These are phyloP conservation scores for Xerus rutilus DNA, from an alignment of 2,797 vertebrate genomes.

Conservation along the genomic window DNA sequence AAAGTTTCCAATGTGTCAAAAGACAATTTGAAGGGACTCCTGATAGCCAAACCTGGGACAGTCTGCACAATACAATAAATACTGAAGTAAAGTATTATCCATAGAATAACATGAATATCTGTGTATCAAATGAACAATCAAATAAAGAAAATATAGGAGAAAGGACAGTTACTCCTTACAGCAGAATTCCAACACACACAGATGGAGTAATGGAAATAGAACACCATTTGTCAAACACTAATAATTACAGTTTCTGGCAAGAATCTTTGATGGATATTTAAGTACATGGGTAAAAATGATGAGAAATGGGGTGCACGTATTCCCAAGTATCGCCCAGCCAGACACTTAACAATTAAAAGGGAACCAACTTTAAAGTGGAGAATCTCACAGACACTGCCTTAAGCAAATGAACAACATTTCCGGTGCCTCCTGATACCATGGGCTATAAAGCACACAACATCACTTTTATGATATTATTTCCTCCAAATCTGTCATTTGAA, in stretches of 20 bases:
- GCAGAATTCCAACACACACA: background rate
- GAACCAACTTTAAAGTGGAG: background rate
- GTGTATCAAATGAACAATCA: background rate
- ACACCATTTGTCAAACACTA: background rate
- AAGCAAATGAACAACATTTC: background rate
- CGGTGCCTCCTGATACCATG: rapidly evolving
- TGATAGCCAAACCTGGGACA: background rate
- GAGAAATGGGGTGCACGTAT: background rate
- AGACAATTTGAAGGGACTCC: background rate
- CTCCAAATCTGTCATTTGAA: background rate
- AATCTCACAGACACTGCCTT: background rate
- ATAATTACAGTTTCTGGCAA: background rate
- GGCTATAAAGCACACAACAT: too few species aligned
- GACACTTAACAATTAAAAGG: background rate
- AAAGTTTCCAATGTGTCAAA: background rate
- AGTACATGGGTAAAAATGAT: background rate
- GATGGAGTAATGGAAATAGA: background rate
- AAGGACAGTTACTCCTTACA: background rate
- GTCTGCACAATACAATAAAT: background rate
- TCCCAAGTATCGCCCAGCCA: background rate
- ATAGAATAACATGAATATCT: background rate
- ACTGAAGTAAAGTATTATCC: background rate
- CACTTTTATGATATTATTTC: background rate
- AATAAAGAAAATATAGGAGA: background rate
- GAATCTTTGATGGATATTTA: background rate